phyloP scores from a whole-genome alignment of 2,888 invertebrate genomes.

The Yponomeuta malinellus region DNA sequence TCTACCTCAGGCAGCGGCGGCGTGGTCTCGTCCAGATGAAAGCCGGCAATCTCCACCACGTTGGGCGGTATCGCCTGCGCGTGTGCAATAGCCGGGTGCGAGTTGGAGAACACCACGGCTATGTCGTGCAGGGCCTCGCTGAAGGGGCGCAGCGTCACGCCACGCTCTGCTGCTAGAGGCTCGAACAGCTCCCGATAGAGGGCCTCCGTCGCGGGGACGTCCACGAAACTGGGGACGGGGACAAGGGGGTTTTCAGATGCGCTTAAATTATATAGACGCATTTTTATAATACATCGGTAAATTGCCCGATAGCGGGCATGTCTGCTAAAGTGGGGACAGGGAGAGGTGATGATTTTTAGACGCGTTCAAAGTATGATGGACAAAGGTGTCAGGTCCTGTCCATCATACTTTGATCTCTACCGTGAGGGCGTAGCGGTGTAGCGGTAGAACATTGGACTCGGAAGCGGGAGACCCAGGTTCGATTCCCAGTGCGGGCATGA shows the following conservation, averaged over 20 bases:
- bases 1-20: constrained; percentile 21
- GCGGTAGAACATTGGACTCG: no score
- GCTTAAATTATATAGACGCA: neutral
- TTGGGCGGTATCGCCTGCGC: constrained; percentile 21
- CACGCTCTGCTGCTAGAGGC: constrained; percentile 18
- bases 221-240: neutral
- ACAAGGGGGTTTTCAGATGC: no score
- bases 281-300: no score
- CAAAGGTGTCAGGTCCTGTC: no score
- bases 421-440: no score
- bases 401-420: no score
- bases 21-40: constrained; percentile 17
- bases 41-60: constrained; percentile 21
- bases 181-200: constrained; percentile 16
- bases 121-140: constrained; percentile 17
- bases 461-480: no score
- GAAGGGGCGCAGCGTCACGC: constrained; percentile 17
- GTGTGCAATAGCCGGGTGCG: constrained; percentile 18
- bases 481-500: no score
- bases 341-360: no score
- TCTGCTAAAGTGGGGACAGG: no score
- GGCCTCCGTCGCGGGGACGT: neutral
- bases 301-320: no score
- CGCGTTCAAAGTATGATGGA: no score
- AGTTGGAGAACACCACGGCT: constrained; percentile 20